Evolutionary conservation across 2,113 vertebrate species (phyloP).

Genomic region (Daboia siamensis): DNA sequence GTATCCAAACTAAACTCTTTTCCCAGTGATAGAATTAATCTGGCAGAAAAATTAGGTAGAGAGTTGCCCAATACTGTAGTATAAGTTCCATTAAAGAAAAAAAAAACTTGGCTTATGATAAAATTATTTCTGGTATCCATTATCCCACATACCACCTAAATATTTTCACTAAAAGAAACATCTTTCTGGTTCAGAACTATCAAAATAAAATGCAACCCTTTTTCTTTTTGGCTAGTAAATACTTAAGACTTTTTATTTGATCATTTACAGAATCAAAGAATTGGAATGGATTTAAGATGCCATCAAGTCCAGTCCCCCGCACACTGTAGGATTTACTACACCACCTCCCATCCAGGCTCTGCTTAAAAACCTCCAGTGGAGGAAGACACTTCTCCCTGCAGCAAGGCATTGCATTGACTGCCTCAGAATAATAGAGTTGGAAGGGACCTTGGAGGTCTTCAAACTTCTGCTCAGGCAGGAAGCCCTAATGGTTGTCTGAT

Average conservation of each 20-base stretch:
- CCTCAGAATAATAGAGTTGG: not conserved
- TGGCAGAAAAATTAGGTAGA: constrained; percentile 43
- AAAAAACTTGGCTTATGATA: constrained; percentile 22
- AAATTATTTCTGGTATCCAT: constrained; percentile 42
- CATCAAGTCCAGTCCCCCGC: not conserved
- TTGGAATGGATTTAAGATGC: not conserved
- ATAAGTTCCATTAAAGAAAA: constrained; percentile 7
- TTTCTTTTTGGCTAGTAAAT: constrained; percentile 34
- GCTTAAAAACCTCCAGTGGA: not conserved
- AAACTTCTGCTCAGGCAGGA: not conserved
- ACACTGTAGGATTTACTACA: not conserved
- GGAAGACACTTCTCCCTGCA: not conserved
- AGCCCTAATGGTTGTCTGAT: too few species aligned
- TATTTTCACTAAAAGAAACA: constrained; percentile 52
- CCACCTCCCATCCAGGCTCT: not conserved
- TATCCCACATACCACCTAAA: constrained; percentile 29
- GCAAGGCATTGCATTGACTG: not conserved
- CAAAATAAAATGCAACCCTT: constrained; percentile 43
- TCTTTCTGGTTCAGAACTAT: constrained; percentile 41
- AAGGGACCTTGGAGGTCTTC: not conserved
- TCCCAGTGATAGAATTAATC: constrained; percentile 35
- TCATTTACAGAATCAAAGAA: not conserved
- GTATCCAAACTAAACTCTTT: not conserved
- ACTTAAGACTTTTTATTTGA: constrained; percentile 20
- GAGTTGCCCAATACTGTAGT: constrained; percentile 27